phyloP scores from a whole-genome alignment of 2,113 vertebrate genomes.

The Hystrix cristata region DNA sequence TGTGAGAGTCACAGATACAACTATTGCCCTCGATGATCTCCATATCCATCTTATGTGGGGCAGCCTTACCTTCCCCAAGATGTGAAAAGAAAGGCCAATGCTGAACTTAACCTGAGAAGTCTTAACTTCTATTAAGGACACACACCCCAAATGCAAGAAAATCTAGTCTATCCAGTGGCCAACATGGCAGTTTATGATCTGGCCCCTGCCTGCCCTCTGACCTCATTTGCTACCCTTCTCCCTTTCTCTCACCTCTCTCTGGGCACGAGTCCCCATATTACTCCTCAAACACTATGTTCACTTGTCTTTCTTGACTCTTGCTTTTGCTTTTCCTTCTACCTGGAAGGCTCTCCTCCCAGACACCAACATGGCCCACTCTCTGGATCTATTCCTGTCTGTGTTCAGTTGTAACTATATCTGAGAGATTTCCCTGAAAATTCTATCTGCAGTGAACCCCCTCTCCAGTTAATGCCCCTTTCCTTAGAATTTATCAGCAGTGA shows the following conservation, averaged over 20 bases:
- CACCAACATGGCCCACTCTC: background rate
- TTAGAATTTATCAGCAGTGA: slow-evolving; percentile 31
- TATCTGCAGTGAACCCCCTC: background rate
- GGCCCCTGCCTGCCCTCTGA: background rate
- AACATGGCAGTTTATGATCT: background rate
- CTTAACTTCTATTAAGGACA: background rate
- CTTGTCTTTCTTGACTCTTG: background rate
- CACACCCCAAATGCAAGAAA: background rate
- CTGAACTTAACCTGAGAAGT: background rate
- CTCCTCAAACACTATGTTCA: background rate
- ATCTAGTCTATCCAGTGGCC: background rate
- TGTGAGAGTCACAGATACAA: background rate
- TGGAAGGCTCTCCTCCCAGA: background rate
- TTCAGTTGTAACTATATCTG: background rate
- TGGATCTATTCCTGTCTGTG: background rate
- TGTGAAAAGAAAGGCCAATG: background rate
- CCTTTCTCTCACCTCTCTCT: background rate
- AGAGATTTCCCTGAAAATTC: background rate
- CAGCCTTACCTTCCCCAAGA: background rate
- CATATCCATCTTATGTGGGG: background rate
- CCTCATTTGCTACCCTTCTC: background rate
- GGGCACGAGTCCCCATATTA: background rate
- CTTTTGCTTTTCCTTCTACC: slow-evolving; percentile 33
- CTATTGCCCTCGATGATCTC: background rate
- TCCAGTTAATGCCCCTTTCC: background rate